Conservation (phyloP, 1,140 invertebrate genomes). For the Cyclina sinensis region DNA sequence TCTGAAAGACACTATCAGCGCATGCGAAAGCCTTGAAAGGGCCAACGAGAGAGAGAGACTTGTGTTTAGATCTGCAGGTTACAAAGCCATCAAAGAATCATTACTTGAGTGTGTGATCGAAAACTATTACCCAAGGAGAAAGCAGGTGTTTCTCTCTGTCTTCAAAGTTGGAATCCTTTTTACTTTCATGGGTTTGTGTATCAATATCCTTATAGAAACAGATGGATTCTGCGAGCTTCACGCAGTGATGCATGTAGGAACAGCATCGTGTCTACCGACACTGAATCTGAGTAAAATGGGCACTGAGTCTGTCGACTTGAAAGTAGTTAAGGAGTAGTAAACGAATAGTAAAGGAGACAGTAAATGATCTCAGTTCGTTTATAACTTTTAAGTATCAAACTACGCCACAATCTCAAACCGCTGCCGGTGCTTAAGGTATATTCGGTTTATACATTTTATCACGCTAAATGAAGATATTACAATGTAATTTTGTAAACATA, state of each 20-base stretch:
- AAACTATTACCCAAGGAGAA: constrained; percentile 28
- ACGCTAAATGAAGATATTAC: too few species aligned
- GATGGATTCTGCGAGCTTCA: constrained; percentile 47
- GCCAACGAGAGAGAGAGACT: neutral
- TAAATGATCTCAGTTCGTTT: too few species aligned
- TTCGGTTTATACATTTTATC: too few species aligned
- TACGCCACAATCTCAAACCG: too few species aligned
- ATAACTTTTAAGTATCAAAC: too few species aligned
- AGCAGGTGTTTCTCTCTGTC: constrained; percentile 33
- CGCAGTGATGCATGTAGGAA: constrained; percentile 42
- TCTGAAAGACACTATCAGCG: constrained; percentile 3
- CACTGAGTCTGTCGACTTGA: too few species aligned
- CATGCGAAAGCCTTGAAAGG: neutral
- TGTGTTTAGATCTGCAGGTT: neutral
- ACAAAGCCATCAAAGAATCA: neutral
- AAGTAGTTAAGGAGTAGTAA: too few species aligned
- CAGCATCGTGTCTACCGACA: neutral
- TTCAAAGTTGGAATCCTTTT: constrained; percentile 22
- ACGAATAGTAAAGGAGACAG: too few species aligned
- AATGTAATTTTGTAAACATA: too few species aligned
- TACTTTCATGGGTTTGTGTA: constrained; percentile 11
- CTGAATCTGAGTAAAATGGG: too few species aligned
- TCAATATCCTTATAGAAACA: constrained; percentile 36
- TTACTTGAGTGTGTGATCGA: constrained; percentile 55
- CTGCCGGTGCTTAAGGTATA: too few species aligned